phyloP scores from a whole-genome alignment of 2,797 vertebrate genomes.

The Intellagama lesueurii region DNA sequence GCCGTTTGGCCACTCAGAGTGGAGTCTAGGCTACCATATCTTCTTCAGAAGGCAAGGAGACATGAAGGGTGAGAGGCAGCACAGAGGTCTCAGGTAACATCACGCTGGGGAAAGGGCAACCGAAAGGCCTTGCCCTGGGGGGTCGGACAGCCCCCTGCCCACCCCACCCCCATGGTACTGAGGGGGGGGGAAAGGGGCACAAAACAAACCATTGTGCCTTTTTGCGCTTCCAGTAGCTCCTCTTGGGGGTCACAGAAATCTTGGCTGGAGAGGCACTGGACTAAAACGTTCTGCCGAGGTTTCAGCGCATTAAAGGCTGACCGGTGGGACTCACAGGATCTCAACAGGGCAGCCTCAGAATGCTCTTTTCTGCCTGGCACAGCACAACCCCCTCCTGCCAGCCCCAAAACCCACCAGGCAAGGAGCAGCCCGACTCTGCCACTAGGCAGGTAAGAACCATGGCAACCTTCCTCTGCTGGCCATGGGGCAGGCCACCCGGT shows the following conservation, averaged over 20 bases:
- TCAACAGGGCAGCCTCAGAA: background rate
- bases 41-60: slow-evolving; percentile 63
- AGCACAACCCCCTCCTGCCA: background rate
- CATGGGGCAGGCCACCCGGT: too few relatives aligned
- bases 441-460: too few relatives aligned
- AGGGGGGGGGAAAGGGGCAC: background rate
- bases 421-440: too few relatives aligned
- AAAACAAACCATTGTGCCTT: background rate
- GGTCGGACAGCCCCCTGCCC: too few relatives aligned
- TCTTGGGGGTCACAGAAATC: background rate
- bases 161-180: too few relatives aligned
- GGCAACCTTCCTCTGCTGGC: too few relatives aligned
- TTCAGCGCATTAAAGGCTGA: too few relatives aligned
- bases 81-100: background rate
- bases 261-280: background rate
- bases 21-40: slow-evolving; percentile 64
- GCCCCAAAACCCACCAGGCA: background rate
- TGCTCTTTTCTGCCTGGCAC: background rate
- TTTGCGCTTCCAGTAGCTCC: background rate
- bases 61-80: slow-evolving; percentile 44
- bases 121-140: background rate
- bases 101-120: background rate
- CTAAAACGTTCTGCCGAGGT: background rate
- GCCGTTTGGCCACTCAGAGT: slow-evolving; percentile 66
- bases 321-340: too few relatives aligned